A percentile compares a stretch with the other conserved stretches of the same genome.
phyloP scores from a whole-genome alignment of 2,888 invertebrate genomes.

The Ceriagrion tenellum region DNA sequence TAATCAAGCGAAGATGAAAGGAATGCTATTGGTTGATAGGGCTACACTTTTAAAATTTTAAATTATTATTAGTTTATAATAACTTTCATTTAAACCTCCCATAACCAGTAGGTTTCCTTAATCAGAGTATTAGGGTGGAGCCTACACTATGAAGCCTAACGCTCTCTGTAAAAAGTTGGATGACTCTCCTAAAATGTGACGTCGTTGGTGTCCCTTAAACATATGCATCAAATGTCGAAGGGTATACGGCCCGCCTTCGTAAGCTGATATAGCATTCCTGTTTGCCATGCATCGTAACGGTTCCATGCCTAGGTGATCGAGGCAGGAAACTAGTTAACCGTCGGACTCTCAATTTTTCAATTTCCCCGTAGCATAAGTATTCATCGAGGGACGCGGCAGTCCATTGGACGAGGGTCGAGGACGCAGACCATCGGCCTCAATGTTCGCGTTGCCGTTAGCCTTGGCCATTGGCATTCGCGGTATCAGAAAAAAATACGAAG shows the following conservation, averaged over 20 bases:
- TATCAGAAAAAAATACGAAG: slow-evolving; percentile 8
- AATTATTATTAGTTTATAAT: too few species aligned
- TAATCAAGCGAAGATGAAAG: too few species aligned
- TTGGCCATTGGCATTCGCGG: background rate
- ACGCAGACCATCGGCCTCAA: background rate
- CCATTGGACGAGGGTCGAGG: background rate
- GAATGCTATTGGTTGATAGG: too few species aligned
- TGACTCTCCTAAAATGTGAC: too few species aligned
- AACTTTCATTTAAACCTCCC: too few species aligned
- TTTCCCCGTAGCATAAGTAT: background rate
- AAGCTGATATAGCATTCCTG: background rate
- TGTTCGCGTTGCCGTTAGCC: background rate
- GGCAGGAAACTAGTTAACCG: background rate
- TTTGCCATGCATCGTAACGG: background rate
- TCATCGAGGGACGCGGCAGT: background rate
- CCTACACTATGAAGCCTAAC: too few species aligned
- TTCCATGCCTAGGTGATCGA: background rate
- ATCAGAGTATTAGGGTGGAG: too few species aligned
- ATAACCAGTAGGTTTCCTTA: too few species aligned
- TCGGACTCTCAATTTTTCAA: background rate
- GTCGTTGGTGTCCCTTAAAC: too few species aligned
- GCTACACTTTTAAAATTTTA: too few species aligned
- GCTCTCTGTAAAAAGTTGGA: too few species aligned
- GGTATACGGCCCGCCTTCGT: background rate
- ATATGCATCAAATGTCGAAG: too few species aligned